Evolutionary conservation across 2,113 vertebrate genomes (phyloP).

Genomic region (Heterotilapia buettikoferi): DNA sequence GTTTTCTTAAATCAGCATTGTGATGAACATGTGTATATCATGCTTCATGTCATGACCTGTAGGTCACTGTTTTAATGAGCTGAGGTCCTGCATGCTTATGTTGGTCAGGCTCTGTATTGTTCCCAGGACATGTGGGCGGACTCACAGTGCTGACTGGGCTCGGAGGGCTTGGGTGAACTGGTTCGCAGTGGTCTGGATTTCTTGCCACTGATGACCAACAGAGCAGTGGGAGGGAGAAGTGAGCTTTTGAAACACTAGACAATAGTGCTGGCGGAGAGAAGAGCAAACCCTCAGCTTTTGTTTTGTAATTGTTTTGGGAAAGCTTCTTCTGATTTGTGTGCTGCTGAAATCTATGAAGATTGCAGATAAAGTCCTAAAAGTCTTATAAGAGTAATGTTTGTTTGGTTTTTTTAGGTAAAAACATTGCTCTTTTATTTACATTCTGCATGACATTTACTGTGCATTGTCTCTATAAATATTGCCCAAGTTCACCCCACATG

Average conservation of each 20-base stretch:
- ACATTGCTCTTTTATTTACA: neutral
- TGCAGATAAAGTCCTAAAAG: neutral
- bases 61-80: conserved; percentile 27
- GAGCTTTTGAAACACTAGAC: conserved; percentile 21
- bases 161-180: neutral
- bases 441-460: neutral
- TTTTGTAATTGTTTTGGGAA: neutral
- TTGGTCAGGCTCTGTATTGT: conserved; percentile 39
- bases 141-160: conserved; percentile 20
- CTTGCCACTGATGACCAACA: neutral
- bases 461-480: neutral
- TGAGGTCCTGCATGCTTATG: conserved; percentile 19
- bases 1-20: neutral
- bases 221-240: conserved; percentile 16
- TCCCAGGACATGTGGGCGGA: conserved; percentile 24
- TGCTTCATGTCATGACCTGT: neutral
- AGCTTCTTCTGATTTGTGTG: neutral
- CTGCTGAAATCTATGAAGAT: neutral
- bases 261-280: conserved; percentile 13
- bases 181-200: conserved; percentile 12
- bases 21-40: neutral
- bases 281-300: neutral
- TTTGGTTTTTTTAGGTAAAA: neutral
- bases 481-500: neutral
- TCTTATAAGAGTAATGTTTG: fast-evolving